Evolutionary conservation across 2,888 invertebrate species (phyloP).

Genomic region (Hydrotaea cyrtoneurina): DNA sequence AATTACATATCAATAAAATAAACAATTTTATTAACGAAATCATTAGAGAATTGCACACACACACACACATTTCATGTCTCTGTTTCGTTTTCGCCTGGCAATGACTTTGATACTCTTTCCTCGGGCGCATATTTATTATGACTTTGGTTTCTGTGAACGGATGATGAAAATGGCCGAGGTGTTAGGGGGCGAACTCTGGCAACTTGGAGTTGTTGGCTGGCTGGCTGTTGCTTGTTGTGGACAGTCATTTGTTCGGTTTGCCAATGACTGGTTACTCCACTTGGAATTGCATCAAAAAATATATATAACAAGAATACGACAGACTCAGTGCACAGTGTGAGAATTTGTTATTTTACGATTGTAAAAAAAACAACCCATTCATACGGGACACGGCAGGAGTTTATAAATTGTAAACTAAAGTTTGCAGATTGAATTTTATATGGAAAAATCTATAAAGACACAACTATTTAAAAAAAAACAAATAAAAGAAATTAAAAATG

Average conservation of each 20-base stretch:
- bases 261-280: background rate
- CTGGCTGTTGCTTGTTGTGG: constrained; percentile 38
- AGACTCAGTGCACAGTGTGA: no score
- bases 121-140: constrained; percentile 35
- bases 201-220: constrained; percentile 33
- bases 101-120: constrained; percentile 54
- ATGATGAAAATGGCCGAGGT: constrained; percentile 9
- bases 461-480: background rate
- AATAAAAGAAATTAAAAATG: background rate
- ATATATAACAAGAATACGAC: no score
- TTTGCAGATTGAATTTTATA: no score
- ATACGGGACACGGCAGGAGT: no score
- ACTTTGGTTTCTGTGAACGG: constrained; percentile 32
- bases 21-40: constrained; percentile 79
- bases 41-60: constrained; percentile 76
- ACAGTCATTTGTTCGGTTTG: background rate
- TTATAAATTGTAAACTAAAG: no score
- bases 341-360: no score
- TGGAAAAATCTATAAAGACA: no score
- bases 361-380: no score
- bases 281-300: constrained; percentile 8
- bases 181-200: background rate
- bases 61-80: constrained; percentile 69
- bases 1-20: constrained; percentile 75
- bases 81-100: constrained; percentile 27